Conservation (phyloP, 1,140 invertebrate genomes). For the Musca vetustissima region DNA sequence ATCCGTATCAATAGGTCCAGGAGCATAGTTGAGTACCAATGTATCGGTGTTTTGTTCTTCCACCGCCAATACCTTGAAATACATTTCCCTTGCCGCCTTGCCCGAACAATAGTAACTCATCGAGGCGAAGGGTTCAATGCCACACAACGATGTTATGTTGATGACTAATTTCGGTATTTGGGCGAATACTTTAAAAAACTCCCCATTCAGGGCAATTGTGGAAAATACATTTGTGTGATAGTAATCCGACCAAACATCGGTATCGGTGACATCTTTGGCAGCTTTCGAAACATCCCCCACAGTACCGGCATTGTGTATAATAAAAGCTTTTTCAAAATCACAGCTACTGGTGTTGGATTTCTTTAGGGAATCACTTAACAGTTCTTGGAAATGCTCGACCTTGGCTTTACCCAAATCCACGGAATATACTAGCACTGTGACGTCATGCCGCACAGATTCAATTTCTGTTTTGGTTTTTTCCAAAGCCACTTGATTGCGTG, state of each 20-base stretch:
- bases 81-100: constrained; percentile 91
- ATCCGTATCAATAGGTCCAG: constrained; percentile 88
- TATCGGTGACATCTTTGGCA: constrained; percentile 63
- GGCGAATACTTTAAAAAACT: constrained; percentile 66
- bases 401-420: constrained; percentile 61
- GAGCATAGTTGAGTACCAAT: constrained; percentile 86
- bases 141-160: constrained; percentile 87
- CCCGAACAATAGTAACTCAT: constrained; percentile 81
- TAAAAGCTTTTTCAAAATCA: constrained; percentile 68
- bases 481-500: constrained; percentile 68
- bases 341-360: neutral
- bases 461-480: constrained; percentile 65
- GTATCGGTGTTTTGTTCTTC: constrained; percentile 68
- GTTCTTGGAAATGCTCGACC: constrained; percentile 34
- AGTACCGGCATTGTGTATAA: constrained; percentile 90
- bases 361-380: constrained; percentile 32
- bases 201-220: constrained; percentile 73
- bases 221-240: constrained; percentile 81
- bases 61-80: constrained; percentile 80
- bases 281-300: constrained; percentile 72
- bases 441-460: constrained; percentile 54
- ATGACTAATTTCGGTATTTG: constrained; percentile 65
- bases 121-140: constrained; percentile 73
- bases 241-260: constrained; percentile 67
- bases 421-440: constrained; percentile 58